Percentiles rank a stretch among this genome's conserved stretches.
phyloP scores from a whole-genome alignment of 2,888 invertebrate species.

The Drosophila limbata region DNA sequence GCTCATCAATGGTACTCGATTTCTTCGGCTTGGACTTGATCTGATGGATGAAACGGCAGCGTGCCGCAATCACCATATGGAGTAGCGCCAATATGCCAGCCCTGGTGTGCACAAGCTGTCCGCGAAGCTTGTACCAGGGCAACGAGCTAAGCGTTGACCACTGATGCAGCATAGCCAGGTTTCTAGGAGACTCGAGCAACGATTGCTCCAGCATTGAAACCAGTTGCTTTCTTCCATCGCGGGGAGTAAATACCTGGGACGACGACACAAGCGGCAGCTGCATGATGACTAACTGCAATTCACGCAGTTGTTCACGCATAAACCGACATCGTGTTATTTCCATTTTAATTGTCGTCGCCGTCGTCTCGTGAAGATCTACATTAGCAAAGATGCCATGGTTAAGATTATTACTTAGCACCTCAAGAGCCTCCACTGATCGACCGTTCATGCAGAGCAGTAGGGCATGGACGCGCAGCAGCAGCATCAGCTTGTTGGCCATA shows the following conservation, averaged over 20 bases:
- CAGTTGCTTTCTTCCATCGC: constrained; percentile 6
- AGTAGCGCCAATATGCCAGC: constrained; percentile 86
- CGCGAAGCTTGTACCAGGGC: constrained; percentile 87
- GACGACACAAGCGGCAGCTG: constrained; percentile 44
- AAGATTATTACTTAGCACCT: constrained; percentile 46
- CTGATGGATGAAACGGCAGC: constrained; percentile 66
- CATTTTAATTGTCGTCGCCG: background rate
- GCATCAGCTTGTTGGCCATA: constrained; percentile 72
- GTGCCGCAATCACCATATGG: constrained; percentile 85
- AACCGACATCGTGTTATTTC: constrained; percentile 14
- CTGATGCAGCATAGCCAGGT: constrained; percentile 87
- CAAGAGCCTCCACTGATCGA: constrained; percentile 64
- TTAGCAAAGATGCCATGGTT: constrained; percentile 44
- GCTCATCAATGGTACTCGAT: background rate
- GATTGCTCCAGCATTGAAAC: constrained; percentile 83
- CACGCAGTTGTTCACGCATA: constrained; percentile 86
- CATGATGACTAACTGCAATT: constrained; percentile 82
- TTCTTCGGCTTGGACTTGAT: background rate
- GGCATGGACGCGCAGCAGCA: constrained; percentile 72
- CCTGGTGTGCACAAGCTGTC: constrained; percentile 83
- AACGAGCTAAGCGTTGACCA: constrained; percentile 84
- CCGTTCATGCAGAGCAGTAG: constrained; percentile 67
- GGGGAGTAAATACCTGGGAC: background rate
- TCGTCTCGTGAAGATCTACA: constrained; percentile 23
- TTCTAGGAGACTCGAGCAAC: constrained; percentile 87